Base-by-base conservation (phyloP, 2,797 vertebrate genomes). In the Muscicapa striata region DNA sequence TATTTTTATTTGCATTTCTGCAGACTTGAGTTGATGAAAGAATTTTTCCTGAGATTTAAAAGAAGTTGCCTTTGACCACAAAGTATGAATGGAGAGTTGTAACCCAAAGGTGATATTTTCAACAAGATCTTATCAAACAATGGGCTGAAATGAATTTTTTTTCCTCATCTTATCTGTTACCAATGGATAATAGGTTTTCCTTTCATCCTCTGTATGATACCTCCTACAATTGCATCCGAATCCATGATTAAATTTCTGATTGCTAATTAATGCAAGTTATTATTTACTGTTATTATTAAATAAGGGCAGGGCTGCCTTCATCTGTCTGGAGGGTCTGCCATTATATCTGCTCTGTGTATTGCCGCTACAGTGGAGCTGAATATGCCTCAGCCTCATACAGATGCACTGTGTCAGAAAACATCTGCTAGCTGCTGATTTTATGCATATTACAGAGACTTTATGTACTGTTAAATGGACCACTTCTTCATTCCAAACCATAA, bases 371-470 rank as follows among this genome's bases (percentile, higher is more conserved):
- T 64, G 87, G 83, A 93, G 87, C 18, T 79, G 77, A 94, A 67
- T 84, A 57, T 0, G 72, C 75, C 62, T 87, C 83, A 84, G 85
- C 77, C 46, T 93, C 54, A 22, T 93, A 84, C 93, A 96, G 94
- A 96, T 96, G 91, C 88, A 94, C 80, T 82, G 80, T 94, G 87
- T 95, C 93, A 95, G 91, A 96, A 96, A 97, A 97, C 95, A 97
- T 97, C 95, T 96, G 95, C 85, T 96, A 89, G 87, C 83, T 96
- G 91, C 83, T 96, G 95, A 95, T 96, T 96, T 97, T 97, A 95
- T 97, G 95, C 83, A 61, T 94, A 97, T 91, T 96, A 90, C 85
- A 89, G 95, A 94, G 91, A 95, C 83, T 97, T 97, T 96, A 95
- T 96, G 94, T 96, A 93, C 87, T 96, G 95, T 96, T 96, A 97